phyloP scores from a whole-genome alignment of 2,888 invertebrate species.

The Ptychoptera albimana region DNA sequence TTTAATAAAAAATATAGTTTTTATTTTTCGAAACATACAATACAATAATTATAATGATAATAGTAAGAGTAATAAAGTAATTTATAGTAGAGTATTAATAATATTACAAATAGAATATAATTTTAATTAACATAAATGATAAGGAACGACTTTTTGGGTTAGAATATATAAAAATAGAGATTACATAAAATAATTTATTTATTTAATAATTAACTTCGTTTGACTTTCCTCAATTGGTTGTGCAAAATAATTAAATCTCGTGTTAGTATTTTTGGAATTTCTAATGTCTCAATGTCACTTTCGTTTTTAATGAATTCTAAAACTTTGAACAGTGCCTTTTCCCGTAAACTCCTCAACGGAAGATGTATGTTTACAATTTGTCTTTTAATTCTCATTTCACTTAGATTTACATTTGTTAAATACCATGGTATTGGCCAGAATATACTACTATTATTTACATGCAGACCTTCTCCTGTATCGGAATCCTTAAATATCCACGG shows the following conservation, averaged over 20 bases:
- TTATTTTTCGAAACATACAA: no score
- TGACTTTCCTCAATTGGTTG: neutral
- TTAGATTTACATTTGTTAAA: slow-evolving; percentile 16
- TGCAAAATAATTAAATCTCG: slow-evolving; percentile 7
- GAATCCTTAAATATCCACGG: slow-evolving; percentile 72
- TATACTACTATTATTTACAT: slow-evolving; percentile 36
- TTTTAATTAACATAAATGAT: no score
- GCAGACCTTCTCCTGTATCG: slow-evolving; percentile 46
- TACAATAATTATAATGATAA: no score
- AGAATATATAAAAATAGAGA: neutral
- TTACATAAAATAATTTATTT: no score
- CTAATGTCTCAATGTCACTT: slow-evolving; percentile 5
- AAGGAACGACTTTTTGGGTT: neutral
- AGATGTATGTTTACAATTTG: slow-evolving; percentile 20
- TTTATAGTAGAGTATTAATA: no score
- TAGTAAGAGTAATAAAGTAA: no score
- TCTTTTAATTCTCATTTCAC: slow-evolving; percentile 13
- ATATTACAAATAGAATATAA: no score
- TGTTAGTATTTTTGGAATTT: slow-evolving; percentile 10
- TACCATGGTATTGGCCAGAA: slow-evolving; percentile 29
- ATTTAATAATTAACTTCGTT: no score
- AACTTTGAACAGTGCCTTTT: slow-evolving; percentile 19
- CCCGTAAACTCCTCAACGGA: slow-evolving; percentile 21
- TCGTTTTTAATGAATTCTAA: slow-evolving; percentile 2
- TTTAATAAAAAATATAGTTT: no score